Conservation (phyloP, 35 echinoderm and acorn worm species). For the Stichopus chloronotus region DNA sequence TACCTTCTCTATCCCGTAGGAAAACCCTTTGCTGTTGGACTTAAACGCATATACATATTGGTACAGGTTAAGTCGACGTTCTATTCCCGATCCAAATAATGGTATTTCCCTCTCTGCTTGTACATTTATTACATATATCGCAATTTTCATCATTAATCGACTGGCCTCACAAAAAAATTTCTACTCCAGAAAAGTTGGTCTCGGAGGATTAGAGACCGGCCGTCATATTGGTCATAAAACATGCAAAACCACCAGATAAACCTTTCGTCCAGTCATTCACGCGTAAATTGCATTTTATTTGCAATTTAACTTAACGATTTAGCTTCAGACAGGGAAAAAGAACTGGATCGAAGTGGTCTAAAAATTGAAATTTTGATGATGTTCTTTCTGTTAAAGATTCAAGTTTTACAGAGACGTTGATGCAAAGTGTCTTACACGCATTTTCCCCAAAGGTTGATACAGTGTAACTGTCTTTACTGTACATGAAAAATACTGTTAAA, state of each 20-base stretch:
- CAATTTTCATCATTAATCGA: background rate
- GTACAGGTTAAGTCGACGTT: too few relatives aligned
- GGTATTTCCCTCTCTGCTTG: too few relatives aligned
- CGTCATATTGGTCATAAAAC: background rate
- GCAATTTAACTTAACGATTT: background rate
- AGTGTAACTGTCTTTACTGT: too few relatives aligned
- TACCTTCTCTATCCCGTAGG: too few relatives aligned
- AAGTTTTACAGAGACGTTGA: too few relatives aligned
- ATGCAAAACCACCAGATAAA: background rate
- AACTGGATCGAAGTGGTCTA: background rate
- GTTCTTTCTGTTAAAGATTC: background rate
- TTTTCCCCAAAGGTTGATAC: too few relatives aligned
- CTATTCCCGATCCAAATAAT: too few relatives aligned
- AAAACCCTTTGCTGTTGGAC: too few relatives aligned
- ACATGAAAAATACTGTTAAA: too few relatives aligned
- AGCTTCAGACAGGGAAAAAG: background rate
- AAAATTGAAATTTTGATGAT: background rate
- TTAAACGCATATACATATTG: too few relatives aligned
- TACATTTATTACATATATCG: too few relatives aligned
- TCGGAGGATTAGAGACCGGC: background rate
- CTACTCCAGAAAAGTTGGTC: slow-evolving; percentile 14
- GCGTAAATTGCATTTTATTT: background rate
- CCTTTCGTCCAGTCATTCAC: background rate
- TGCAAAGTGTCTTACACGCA: too few relatives aligned
- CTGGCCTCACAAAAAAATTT: slow-evolving; percentile 2